Base-by-base conservation (phyloP, 2,113 vertebrate species). In the Antechinus stuartii region DNA sequence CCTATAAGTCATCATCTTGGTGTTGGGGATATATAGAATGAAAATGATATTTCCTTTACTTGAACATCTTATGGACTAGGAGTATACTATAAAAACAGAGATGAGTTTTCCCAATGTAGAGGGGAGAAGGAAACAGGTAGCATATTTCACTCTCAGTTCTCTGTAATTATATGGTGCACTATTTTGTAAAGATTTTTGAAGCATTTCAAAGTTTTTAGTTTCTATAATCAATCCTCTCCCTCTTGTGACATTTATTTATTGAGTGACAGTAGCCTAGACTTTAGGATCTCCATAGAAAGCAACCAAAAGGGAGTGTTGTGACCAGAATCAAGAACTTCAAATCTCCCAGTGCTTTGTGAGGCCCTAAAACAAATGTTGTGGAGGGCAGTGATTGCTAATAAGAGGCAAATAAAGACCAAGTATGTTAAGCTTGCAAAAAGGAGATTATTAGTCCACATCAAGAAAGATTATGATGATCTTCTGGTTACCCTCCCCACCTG, bases 291-390 rank as follows among this genome's bases (percentile, higher is more conserved):
- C 96, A 96, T 99, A 97, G 99, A 99, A 90, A 98, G 96, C 89
- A 93, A 98, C 0, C 98, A 93, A 99, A 99, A 90, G 98, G 99
- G 23, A 99, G 98, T 84, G 97, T 99, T 49, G 99, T 99, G 91
- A 99, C 99, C 57, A 98, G 99, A 90, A 99, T 99, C 94, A 99
- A 99, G 99, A 99, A 99, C 98, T 99, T 99, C 54, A 99, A 99
- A 90, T 99, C 99, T 46, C 99, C 99, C 96, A 99, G 99, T 96
- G 99, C 99, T 97, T 99, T 99, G 16, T 99, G 99, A 0, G 99
- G 99, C 61, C 99, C 99, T 96, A 99, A 99, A 94, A 99, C 99
- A 99, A 99, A 99, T 99, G 99, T 99, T 93, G 99, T 99, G 0
- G 99, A 99, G 98, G 99, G 99, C 98, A 99, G 99, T 1, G 99